phyloP scores from a whole-genome alignment of 2,888 invertebrate species.

The Tetramorium bicarinatum region DNA sequence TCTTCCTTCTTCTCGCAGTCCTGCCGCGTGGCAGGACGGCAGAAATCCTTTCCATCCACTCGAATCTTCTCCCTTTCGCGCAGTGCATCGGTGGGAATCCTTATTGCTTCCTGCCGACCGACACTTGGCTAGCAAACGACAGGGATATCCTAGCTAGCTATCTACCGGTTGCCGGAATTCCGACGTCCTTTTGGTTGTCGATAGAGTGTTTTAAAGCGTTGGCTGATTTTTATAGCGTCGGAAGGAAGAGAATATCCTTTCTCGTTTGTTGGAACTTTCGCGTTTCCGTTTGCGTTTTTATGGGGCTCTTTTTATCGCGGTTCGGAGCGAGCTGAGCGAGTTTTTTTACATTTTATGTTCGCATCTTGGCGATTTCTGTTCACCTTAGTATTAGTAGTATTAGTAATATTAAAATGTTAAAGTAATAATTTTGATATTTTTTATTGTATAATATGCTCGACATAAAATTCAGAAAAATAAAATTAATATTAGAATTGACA shows the following conservation, averaged over 20 bases:
- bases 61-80: slow-evolving; percentile 50
- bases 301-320: not conserved
- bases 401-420: not conserved
- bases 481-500: not conserved
- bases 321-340: not conserved
- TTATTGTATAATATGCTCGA: not conserved
- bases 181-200: slow-evolving; percentile 49
- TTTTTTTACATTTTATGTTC: not conserved
- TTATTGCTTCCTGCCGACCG: slow-evolving; percentile 61
- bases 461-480: not conserved
- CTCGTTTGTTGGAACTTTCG: slow-evolving; percentile 3
- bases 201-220: slow-evolving; percentile 45
- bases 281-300: slow-evolving; percentile 12
- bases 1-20: not conserved
- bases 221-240: slow-evolving; percentile 42
- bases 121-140: slow-evolving; percentile 53
- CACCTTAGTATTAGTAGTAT: too few relatives aligned
- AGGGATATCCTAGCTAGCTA: slow-evolving; percentile 40
- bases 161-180: slow-evolving; percentile 37
- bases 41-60: slow-evolving; percentile 63
- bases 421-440: not conserved
- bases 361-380: not conserved
- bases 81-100: slow-evolving; percentile 27
- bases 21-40: slow-evolving; percentile 34
- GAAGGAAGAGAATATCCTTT: slow-evolving; percentile 24